Percentiles rank a stretch among this genome's conserved stretches.
These are phyloP conservation scores for Tetraneura akinire DNA, from an alignment of 1,140 invertebrate genomes.

Conservation along the genomic window DNA sequence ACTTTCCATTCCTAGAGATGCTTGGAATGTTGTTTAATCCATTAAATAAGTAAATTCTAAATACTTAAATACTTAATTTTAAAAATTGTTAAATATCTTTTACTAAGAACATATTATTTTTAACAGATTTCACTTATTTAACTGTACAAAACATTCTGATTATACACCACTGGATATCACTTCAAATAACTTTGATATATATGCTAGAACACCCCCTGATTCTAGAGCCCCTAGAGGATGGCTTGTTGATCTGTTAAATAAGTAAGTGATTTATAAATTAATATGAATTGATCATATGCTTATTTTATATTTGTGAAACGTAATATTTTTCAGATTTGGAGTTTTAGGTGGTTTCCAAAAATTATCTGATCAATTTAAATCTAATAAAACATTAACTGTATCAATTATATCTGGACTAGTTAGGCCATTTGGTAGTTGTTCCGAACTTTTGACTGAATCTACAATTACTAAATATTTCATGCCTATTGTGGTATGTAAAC, in stretches of 20 bases:
- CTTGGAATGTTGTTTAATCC: constrained; percentile 92
- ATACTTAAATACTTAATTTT: background rate
- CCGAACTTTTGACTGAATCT: constrained; percentile 85
- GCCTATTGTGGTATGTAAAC: constrained; percentile 80
- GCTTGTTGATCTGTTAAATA: constrained; percentile 94
- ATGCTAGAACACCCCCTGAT: constrained; percentile 77
- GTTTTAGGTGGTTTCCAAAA: constrained; percentile 85
- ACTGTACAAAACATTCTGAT: constrained; percentile 80
- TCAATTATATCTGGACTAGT: constrained; percentile 82
- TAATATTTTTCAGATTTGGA: constrained; percentile 71
- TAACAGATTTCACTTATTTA: constrained; percentile 88
- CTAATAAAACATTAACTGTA: constrained; percentile 71
- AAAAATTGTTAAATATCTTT: background rate
- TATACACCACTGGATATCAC: constrained; percentile 68
- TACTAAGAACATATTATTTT: constrained; percentile 49
- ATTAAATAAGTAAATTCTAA: constrained; percentile 77
- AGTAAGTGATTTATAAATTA: constrained; percentile 59
- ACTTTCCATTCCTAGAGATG: constrained; percentile 89
- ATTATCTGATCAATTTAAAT: constrained; percentile 83
- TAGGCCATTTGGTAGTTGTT: constrained; percentile 88
- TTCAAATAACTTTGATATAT: constrained; percentile 73
- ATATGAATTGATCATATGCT: background rate
- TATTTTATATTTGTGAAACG: background rate
- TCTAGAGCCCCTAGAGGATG: constrained; percentile 80
- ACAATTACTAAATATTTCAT: constrained; percentile 91